phyloP scores from a whole-genome alignment of 2,888 invertebrate genomes.

The Aplocera efformata region DNA sequence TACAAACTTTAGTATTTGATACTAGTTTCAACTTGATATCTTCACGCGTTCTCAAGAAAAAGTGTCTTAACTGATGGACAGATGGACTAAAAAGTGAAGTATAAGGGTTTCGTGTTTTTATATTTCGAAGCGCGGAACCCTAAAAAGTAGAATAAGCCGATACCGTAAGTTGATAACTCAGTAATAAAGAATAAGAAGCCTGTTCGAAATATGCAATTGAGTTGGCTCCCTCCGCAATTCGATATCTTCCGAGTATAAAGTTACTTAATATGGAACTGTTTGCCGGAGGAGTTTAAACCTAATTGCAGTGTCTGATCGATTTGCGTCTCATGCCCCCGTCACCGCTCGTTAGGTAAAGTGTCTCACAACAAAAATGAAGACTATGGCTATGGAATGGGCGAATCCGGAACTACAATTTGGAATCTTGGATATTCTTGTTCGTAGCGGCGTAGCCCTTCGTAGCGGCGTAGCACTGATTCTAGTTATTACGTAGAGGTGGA shows the following conservation, averaged over 20 bases:
- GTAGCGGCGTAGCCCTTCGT: slow-evolving; percentile 13
- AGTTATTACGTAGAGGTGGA: not conserved
- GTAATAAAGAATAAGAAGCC: slow-evolving; percentile 18
- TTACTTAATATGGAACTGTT: slow-evolving; percentile 20
- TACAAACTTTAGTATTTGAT: no score
- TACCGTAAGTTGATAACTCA: slow-evolving; percentile 6
- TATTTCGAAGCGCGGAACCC: no score
- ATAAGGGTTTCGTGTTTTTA: no score
- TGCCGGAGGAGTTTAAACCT: slow-evolving; percentile 27
- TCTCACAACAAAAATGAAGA: slow-evolving; percentile 41
- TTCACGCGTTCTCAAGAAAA: no score
- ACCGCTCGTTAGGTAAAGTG: slow-evolving; percentile 47
- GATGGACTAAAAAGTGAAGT: no score
- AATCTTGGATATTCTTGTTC: not conserved
- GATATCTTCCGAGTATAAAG: slow-evolving; percentile 26
- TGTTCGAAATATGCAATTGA: slow-evolving; percentile 9
- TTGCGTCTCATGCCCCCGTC: slow-evolving; percentile 32
- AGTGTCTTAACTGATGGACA: no score
- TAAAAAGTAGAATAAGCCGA: not conserved
- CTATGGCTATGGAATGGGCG: slow-evolving; percentile 25
- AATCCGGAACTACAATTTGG: not conserved
- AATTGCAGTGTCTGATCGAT: slow-evolving; percentile 36
- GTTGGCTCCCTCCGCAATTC: slow-evolving; percentile 18
- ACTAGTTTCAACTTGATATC: no score
- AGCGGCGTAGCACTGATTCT: slow-evolving; percentile 1